Evolutionary conservation across 2,888 invertebrate species (phyloP).

Genomic region (Diadegma fenestrale): DNA sequence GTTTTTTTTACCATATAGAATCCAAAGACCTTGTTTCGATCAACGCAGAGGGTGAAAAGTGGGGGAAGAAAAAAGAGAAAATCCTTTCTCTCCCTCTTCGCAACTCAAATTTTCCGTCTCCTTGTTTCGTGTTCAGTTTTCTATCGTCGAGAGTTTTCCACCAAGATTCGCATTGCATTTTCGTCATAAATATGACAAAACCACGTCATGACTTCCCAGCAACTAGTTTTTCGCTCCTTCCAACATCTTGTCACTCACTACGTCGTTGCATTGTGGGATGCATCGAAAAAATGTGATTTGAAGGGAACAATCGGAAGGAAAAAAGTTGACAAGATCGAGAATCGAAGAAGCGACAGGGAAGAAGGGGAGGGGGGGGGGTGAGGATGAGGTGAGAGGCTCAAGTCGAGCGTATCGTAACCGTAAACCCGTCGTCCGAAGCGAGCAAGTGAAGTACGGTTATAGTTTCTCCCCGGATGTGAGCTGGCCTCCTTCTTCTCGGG

Average conservation of each 20-base stretch:
- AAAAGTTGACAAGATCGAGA: constrained; percentile 19
- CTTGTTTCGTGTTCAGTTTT: background rate
- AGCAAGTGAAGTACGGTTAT: constrained; percentile 80
- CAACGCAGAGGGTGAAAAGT: background rate
- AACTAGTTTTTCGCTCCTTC: background rate
- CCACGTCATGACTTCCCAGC: background rate
- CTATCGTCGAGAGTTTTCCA: background rate
- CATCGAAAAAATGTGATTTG: constrained; percentile 46
- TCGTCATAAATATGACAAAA: too few relatives aligned
- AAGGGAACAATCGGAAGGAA: constrained; percentile 27
- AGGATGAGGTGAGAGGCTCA: constrained; percentile 67
- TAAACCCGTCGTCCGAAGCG: constrained; percentile 73
- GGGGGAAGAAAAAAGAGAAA: background rate
- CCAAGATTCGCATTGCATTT: too few relatives aligned
- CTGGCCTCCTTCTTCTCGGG: constrained; percentile 80
- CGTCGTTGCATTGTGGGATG: constrained; percentile 38
- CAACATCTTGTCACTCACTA: background rate
- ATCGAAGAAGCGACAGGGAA: background rate
- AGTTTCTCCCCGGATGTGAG: constrained; percentile 83
- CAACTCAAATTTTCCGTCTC: background rate
- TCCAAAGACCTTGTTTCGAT: background rate
- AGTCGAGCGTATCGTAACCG: constrained; percentile 78
- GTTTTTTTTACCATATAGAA: background rate
- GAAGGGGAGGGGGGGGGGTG: constrained; percentile 1
- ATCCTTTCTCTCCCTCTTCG: background rate